phyloP scores from a whole-genome alignment of 2,113 vertebrate species.

The Pelmatolapia mariae region DNA sequence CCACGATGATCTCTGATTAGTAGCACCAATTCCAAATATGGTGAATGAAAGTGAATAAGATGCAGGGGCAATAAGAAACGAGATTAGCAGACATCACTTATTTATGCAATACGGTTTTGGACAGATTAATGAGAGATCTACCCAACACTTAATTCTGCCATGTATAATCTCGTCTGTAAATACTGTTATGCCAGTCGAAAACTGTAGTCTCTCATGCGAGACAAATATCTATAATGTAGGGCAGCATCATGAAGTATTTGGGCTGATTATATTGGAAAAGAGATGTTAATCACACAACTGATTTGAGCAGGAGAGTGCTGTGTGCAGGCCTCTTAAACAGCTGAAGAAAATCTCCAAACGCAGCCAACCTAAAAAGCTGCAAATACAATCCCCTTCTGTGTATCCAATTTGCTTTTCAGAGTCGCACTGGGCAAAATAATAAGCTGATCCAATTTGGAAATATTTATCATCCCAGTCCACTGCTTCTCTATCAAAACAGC shows the following conservation, averaged over 20 bases:
- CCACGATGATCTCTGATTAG: not conserved
- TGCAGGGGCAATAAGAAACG: not conserved
- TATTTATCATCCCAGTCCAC: conserved; percentile 67
- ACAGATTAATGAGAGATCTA: not conserved
- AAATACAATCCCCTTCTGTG: conserved; percentile 62
- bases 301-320: conserved; percentile 34
- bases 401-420: conserved; percentile 65
- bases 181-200: not conserved
- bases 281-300: conserved; percentile 60
- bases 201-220: not conserved
- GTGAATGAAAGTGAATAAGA: not conserved
- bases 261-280: conserved; percentile 40
- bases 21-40: not conserved
- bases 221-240: conserved; percentile 17
- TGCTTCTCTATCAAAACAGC: conserved; percentile 52
- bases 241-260: conserved; percentile 35
- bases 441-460: conserved; percentile 71
- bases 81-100: not conserved
- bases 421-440: conserved; percentile 68
- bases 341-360: conserved; percentile 60
- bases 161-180: not conserved
- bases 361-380: conserved; percentile 58
- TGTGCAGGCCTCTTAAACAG: conserved; percentile 52
- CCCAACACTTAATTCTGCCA: not conserved
- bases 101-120: not conserved